Evolutionary conservation across 2,888 invertebrate genomes (phyloP).

Genomic region (Meghimatium bilineatum): DNA sequence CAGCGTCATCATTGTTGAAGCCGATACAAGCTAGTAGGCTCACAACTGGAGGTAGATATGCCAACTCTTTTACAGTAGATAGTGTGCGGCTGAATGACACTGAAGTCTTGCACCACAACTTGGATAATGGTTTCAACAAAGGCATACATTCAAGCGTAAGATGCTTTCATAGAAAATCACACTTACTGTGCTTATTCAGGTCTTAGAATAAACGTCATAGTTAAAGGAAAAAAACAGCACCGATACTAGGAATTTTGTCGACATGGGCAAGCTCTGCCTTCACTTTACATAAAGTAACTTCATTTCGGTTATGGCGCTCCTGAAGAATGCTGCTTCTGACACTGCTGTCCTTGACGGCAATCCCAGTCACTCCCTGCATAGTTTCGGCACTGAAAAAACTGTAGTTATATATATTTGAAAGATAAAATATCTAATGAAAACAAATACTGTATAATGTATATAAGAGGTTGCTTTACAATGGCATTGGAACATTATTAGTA

Average conservation of each 20-base stretch:
- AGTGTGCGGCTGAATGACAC: not conserved
- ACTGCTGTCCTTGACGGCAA: no score
- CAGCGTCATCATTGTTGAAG: conserved; percentile 5
- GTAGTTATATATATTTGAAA: not conserved
- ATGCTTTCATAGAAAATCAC: not conserved
- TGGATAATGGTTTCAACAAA: not conserved
- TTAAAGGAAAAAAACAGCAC: no score
- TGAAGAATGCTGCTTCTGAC: no score
- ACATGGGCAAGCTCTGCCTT: no score
- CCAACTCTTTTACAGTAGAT: not conserved
- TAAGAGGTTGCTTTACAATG: not conserved
- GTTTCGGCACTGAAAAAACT: not conserved
- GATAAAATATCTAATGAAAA: not conserved
- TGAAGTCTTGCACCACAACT: not conserved
- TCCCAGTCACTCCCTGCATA: no score
- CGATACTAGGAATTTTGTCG: no score
- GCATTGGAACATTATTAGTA: not conserved
- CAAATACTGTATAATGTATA: not conserved
- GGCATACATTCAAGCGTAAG: not conserved
- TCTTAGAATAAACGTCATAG: not conserved
- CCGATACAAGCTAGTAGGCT: not conserved
- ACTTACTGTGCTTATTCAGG: not conserved
- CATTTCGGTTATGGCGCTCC: no score
- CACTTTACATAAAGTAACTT: no score
- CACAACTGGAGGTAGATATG: not conserved